Evolutionary conservation across 2,113 vertebrate genomes (phyloP).

Genomic region (Syngnathus floridae): DNA sequence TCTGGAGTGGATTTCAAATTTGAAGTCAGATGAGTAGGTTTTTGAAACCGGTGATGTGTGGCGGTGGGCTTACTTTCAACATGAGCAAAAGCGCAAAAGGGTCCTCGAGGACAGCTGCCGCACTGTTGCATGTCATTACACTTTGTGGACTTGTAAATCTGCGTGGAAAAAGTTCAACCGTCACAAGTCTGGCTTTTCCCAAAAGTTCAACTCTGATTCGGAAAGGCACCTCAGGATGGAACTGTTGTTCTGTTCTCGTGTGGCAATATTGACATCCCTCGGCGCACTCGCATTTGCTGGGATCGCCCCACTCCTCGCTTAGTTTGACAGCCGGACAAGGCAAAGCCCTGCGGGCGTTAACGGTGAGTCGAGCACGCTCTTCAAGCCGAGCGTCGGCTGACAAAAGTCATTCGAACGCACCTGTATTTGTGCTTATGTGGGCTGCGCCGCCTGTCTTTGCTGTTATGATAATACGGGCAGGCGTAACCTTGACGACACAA

Average conservation of each 20-base stretch:
- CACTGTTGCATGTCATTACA: slow-evolving; percentile 98
- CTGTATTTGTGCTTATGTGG: slow-evolving; percentile 98
- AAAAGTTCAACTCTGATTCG: neutral
- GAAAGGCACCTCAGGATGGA: slow-evolving; percentile 88
- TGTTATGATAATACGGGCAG: slow-evolving; percentile 97
- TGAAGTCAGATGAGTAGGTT: neutral
- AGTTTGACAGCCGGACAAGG: slow-evolving; percentile 94
- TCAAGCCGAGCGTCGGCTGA: neutral
- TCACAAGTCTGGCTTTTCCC: neutral
- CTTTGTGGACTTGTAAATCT: slow-evolving; percentile 98
- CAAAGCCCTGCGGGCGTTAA: slow-evolving; percentile 71
- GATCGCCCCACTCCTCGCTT: slow-evolving; percentile 96
- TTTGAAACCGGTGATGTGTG: neutral
- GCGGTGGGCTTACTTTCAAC: slow-evolving; percentile 82
- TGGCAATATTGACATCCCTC: slow-evolving; percentile 95
- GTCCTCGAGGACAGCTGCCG: slow-evolving; percentile 93
- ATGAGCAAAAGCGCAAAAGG: slow-evolving; percentile 99
- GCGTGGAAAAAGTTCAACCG: slow-evolving; percentile 12
- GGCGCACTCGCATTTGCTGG: slow-evolving; percentile 92
- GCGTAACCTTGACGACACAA: slow-evolving; percentile 97
- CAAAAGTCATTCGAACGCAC: slow-evolving; percentile 52
- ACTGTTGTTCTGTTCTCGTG: slow-evolving; percentile 95
- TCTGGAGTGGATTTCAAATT: slow-evolving; percentile 58
- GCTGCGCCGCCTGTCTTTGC: slow-evolving; percentile 94
- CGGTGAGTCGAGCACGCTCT: neutral